Percentiles rank a stretch among this genome's conserved stretches.
Evolutionary conservation across 2,113 vertebrate genomes (phyloP).

Genomic region (Misgurnus mizolepis): DNA sequence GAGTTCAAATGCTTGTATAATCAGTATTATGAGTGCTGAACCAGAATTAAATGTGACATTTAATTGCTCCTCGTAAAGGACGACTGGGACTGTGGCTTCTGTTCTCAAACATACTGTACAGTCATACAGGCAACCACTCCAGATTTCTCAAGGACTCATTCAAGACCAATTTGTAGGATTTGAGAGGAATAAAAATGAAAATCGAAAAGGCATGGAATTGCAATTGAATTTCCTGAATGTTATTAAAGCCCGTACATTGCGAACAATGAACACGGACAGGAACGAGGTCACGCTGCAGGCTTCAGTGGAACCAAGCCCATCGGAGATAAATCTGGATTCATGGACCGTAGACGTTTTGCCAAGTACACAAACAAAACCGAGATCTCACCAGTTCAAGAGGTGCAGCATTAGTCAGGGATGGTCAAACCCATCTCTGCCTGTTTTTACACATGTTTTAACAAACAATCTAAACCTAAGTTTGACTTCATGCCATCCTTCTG

Average conservation of each 20-base stretch:
- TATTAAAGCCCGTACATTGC: neutral
- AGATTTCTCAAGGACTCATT: no score
- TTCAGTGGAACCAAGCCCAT: neutral
- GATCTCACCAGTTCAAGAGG: neutral
- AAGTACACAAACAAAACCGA: neutral
- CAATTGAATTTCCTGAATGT: constrained; percentile 9
- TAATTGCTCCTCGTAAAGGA: no score
- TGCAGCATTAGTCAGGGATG: neutral
- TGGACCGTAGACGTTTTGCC: neutral
- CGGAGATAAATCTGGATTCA: neutral
- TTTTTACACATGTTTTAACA: neutral
- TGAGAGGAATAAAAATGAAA: neutral
- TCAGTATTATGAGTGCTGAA: no score
- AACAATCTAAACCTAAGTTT: neutral
- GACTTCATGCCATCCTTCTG: neutral
- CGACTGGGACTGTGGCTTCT: no score
- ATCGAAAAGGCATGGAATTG: neutral
- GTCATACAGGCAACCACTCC: no score
- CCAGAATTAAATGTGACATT: no score
- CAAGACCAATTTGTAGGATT: neutral
- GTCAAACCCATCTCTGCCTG: neutral
- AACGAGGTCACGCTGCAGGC: neutral
- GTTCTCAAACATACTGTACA: no score
- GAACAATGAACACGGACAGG: neutral
- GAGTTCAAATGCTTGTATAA: no score